Evolutionary conservation across 37 sponge, comb jelly and placozoan species (phyloP), one percentile per base, ranked within the genome.

Genomic region (Bolinopsis microptera): DNA sequence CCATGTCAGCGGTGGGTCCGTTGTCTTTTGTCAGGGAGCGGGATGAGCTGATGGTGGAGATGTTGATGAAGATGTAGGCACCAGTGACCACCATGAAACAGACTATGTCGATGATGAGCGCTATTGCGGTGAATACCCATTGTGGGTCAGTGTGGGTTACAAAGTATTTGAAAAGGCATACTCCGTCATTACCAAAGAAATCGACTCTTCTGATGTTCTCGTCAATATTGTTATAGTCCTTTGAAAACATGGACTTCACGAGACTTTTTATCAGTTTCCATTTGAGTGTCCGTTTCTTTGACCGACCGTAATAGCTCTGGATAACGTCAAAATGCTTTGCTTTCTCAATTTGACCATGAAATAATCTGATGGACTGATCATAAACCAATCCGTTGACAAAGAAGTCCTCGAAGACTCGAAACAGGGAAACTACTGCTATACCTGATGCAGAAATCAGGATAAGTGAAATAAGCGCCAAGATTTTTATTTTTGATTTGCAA

Each of bases 111-210:
- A n/a, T n/a, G n/a, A n/a, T n/a, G n/a, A n/a, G n/a, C n/a, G n/a
- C n/a, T n/a, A n/a, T n/a, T n/a, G n/a, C n/a, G n/a, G n/a, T n/a
- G n/a, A n/a, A n/a, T n/a, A n/a, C n/a, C n/a, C n/a, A n/a, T n/a
- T 77, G 80, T 32, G 80, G 80, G 80, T 77, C 80, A 2, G 34
- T 16, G 3, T 27, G 3, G 0, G 34, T 77, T 27, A 77, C 80
- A 77, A 77, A 77, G 32, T 35, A 77, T 18, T 77, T 77, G 37
- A 77, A 77, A 18, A 77, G 27, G 80, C 80, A n/a, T n/a, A n/a
- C n/a, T n/a, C n/a, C n/a, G n/a, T n/a, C n/a, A n/a, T n/a, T n/a
- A n/a, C n/a, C n/a, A 77, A 34, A 77, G 18, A 77, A 77, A 9
- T 35, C 36, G 0, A 77, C 0, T 18, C 33, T 77, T 77, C 9